Conservation (phyloP, 64 coral and sea anemone species). For the Stichodactyla helianthus region DNA sequence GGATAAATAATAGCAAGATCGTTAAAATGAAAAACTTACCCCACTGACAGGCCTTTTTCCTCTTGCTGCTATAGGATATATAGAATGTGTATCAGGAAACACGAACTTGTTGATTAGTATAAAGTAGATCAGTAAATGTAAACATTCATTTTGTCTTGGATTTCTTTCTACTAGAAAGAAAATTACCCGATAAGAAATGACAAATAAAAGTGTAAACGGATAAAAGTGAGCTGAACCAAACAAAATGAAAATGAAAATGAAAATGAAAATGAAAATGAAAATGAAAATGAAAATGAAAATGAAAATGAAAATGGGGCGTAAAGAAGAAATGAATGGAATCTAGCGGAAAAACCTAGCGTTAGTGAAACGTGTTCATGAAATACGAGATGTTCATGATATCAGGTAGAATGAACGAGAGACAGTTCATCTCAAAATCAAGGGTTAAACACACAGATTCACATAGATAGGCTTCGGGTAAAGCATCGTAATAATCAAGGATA, state of each 20-base stretch:
- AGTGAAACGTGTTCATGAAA: background rate
- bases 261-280: background rate
- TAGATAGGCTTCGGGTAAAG: no score
- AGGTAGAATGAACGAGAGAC: no score
- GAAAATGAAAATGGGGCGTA: background rate
- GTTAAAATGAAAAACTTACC: no score
- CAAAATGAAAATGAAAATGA: background rate
- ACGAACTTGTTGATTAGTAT: background rate
- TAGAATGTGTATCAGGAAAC: background rate
- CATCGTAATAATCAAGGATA: no score
- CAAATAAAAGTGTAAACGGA: background rate
- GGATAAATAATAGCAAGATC: no score
- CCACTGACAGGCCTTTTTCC: background rate
- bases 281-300: background rate
- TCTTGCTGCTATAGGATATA: background rate
- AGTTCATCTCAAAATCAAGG: no score
- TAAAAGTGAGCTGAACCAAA: no score
- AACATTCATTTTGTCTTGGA: background rate
- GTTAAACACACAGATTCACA: background rate
- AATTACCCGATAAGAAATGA: background rate
- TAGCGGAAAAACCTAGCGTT: no score
- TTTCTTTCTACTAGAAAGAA: background rate
- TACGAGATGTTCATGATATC: background rate
- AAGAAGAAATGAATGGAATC: background rate
- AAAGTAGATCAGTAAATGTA: background rate